Evolutionary conservation across 2,888 invertebrate genomes (phyloP).

Genomic region (Tipula vernalis): DNA sequence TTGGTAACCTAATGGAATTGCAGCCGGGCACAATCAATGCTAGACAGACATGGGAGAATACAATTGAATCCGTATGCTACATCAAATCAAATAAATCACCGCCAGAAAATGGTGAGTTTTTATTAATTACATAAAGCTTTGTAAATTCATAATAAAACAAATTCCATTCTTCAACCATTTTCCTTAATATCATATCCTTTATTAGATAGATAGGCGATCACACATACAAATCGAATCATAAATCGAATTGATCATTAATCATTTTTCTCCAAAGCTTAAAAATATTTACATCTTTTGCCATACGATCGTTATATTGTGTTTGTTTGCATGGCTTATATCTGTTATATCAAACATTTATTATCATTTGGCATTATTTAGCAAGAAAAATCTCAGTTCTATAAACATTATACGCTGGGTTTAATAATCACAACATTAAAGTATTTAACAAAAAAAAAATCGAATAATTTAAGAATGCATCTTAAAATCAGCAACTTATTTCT

Average conservation of each 20-base stretch:
- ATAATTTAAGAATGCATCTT: background rate
- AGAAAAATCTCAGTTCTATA: background rate
- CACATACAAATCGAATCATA: background rate
- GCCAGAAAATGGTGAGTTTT: background rate
- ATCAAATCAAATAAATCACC: conserved; percentile 21
- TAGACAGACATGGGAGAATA: conserved; percentile 36
- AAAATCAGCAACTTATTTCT: background rate
- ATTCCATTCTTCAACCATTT: background rate
- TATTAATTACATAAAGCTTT: background rate
- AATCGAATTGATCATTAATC: background rate
- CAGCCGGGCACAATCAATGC: conserved; percentile 32
- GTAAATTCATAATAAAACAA: background rate
- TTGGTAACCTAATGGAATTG: conserved; percentile 18
- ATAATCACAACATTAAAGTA: background rate
- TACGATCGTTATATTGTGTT: background rate
- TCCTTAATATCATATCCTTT: background rate
- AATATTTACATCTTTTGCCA: background rate
- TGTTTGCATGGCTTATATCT: background rate
- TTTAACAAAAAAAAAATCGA: background rate
- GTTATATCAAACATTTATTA: background rate
- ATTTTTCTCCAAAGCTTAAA: background rate
- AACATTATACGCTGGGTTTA: background rate
- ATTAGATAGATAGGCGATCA: background rate
- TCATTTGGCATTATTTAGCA: background rate
- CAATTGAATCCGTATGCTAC: conserved; percentile 33